A percentile compares a stretch with the other conserved stretches of the same genome.
These are phyloP conservation scores for Vultur gryphus DNA, from an alignment of 2,797 vertebrate genomes.

Conservation along the genomic window DNA sequence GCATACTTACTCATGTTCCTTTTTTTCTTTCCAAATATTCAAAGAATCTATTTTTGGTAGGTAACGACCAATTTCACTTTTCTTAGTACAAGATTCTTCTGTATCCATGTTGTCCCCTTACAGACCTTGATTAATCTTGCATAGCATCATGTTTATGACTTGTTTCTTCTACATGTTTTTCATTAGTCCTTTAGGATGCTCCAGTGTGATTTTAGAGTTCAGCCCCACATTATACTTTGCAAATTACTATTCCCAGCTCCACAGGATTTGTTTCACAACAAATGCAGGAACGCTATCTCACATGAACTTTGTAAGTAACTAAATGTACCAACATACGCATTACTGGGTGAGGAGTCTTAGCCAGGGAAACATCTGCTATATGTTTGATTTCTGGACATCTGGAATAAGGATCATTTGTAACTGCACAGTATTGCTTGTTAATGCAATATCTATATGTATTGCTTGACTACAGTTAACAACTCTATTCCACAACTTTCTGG, in stretches of 20 bases:
- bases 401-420: background rate
- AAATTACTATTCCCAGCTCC: background rate
- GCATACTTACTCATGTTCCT: background rate
- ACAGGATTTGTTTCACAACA: background rate
- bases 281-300: background rate
- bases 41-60: background rate
- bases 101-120: background rate
- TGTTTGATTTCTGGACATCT: background rate
- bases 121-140: background rate
- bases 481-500: background rate
- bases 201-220: background rate
- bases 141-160: background rate
- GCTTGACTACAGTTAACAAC: background rate
- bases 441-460: background rate
- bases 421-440: background rate
- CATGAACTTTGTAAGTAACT: background rate
- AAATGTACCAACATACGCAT: background rate
- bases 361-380: background rate
- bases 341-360: background rate
- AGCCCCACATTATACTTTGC: background rate
- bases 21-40: background rate
- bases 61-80: background rate
- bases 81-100: background rate
- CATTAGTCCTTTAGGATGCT: background rate
- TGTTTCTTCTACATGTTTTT: background rate